These are phyloP conservation scores for Protobothrops flavoviridis DNA, from an alignment of 2,113 vertebrate genomes.

Conservation along the genomic window DNA sequence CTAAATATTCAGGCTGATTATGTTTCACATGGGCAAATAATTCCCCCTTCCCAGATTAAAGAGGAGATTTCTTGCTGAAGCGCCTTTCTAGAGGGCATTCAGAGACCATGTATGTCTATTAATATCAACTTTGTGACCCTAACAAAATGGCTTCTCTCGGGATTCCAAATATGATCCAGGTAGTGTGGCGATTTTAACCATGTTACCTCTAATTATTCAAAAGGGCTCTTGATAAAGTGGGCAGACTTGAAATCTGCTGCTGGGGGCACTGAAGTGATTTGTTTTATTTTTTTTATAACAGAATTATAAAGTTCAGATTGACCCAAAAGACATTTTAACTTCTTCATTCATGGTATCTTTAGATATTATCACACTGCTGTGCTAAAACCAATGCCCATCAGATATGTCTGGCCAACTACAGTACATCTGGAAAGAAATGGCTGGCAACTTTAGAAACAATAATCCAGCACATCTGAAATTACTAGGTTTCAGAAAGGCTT, in stretches of 20 bases:
- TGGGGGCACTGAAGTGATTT: neutral
- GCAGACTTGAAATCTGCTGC: neutral
- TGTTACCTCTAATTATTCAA: neutral
- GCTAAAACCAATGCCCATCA: neutral
- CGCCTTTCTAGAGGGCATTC: neutral
- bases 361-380: neutral
- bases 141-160: neutral
- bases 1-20: neutral
- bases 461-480: neutral
- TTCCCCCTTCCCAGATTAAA: neutral
- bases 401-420: neutral
- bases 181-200: neutral
- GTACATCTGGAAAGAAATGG: neutral
- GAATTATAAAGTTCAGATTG: neutral
- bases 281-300: neutral
- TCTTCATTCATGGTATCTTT: neutral
- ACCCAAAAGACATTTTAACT: neutral
- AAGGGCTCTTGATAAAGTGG: neutral
- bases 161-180: neutral
- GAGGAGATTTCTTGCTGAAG: neutral
- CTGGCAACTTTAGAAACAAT: neutral
- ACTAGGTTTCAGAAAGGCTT: neutral
- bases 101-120: neutral
- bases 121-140: neutral
- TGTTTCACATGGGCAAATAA: neutral